Conservation (phyloP, 1,140 invertebrate species). For the Trachelipus rathkii region DNA sequence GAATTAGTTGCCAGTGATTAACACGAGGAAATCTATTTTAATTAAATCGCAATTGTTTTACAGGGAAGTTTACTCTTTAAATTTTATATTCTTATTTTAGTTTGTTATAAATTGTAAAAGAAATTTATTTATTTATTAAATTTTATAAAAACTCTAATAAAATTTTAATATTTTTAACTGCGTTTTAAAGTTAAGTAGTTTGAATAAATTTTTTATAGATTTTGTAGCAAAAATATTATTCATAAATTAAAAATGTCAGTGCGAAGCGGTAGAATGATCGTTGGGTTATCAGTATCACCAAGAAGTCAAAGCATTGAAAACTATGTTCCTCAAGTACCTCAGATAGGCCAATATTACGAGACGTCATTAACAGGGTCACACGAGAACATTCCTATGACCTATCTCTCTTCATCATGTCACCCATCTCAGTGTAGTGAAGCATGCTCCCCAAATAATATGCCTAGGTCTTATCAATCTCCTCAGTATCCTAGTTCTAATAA, state of each 20-base stretch:
- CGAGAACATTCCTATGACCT: not conserved
- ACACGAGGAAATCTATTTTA: no score
- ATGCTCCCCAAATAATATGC: not conserved
- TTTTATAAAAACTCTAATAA: no score
- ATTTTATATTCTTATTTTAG: no score
- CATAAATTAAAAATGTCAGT: not conserved
- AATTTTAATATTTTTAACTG: no score
- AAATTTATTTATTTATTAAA: no score
- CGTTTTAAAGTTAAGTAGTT: no score
- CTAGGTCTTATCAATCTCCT: not conserved
- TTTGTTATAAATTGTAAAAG: no score
- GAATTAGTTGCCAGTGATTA: no score
- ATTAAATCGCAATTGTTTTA: no score
- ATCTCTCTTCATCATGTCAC: not conserved
- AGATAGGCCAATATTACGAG: not conserved
- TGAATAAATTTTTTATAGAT: no score
- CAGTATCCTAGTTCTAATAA: not conserved
- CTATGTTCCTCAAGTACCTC: not conserved
- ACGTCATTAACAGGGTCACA: not conserved
- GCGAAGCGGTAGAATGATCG: not conserved
- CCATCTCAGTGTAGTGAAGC: not conserved
- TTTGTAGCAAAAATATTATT: no score
- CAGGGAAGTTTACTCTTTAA: no score
- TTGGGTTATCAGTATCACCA: not conserved
- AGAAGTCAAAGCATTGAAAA: not conserved